Conservation (phyloP, 2,797 vertebrate species). For the Diplodus sargus region DNA sequence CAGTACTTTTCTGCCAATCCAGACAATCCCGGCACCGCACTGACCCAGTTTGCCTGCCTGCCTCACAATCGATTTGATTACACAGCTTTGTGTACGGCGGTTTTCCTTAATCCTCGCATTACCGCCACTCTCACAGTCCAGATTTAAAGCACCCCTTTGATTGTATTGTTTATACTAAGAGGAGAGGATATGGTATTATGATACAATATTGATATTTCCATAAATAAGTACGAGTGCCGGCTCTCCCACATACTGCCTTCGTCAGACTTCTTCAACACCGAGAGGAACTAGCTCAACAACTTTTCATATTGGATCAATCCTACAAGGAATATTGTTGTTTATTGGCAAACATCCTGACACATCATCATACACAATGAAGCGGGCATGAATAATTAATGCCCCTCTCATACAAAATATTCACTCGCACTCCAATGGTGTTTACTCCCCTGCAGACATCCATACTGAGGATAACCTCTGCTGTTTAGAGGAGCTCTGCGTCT, state of each 20-base stretch:
- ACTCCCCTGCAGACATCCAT: constrained; percentile 87
- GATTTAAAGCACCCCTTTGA: constrained; percentile 58
- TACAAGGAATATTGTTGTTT: constrained; percentile 86
- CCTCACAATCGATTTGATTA: constrained; percentile 60
- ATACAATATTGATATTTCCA: constrained; percentile 84
- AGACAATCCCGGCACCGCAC: constrained; percentile 47
- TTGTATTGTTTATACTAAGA: constrained; percentile 71
- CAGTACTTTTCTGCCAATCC: constrained; percentile 60
- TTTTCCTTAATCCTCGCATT: constrained; percentile 62
- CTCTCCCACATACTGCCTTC: constrained; percentile 68
- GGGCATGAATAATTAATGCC: constrained; percentile 86
- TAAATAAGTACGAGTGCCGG: constrained; percentile 76
- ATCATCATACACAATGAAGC: constrained; percentile 85
- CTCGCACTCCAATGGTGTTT: constrained; percentile 82
- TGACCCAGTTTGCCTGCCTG: constrained; percentile 68
- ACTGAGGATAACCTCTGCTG: constrained; percentile 84
- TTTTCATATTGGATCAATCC: constrained; percentile 83
- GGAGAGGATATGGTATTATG: constrained; percentile 65
- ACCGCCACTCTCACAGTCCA: constrained; percentile 58
- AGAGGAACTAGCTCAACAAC: constrained; percentile 80
- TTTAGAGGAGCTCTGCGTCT: constrained; percentile 78
- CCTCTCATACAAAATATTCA: constrained; percentile 83
- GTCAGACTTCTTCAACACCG: constrained; percentile 73
- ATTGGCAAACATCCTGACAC: constrained; percentile 89
- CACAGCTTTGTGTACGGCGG: constrained; percentile 59